Evolutionary conservation across 2,888 invertebrate genomes (phyloP).

Genomic region (Argyresthia goedartella): DNA sequence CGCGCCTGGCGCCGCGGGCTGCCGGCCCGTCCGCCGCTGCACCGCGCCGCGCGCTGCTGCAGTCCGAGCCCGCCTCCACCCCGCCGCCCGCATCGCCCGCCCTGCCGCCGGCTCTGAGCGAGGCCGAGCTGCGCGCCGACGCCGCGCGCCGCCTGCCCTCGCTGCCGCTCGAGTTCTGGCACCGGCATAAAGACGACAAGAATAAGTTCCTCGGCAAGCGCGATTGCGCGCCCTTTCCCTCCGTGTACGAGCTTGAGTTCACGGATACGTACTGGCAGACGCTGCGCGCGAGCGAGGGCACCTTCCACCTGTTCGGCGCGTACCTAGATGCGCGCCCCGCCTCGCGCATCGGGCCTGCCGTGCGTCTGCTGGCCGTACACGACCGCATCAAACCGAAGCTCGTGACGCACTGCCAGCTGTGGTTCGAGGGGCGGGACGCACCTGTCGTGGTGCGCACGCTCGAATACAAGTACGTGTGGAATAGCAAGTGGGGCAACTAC

Average conservation of each 20-base stretch:
- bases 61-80: constrained; percentile 3
- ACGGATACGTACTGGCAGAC: constrained; percentile 96
- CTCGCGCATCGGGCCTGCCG: constrained; percentile 85
- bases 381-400: constrained; percentile 88
- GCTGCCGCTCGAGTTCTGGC: constrained; percentile 89
- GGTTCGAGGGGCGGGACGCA: constrained; percentile 88
- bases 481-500: constrained; percentile 94
- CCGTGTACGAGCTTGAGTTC: constrained; percentile 91
- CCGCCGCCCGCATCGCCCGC: constrained; percentile 15
- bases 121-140: constrained; percentile 82
- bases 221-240: constrained; percentile 88
- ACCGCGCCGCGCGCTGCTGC: constrained; percentile 27
- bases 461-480: constrained; percentile 96
- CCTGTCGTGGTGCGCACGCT: constrained; percentile 85
- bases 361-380: constrained; percentile 89
- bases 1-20: constrained; percentile 43
- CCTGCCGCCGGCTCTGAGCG: constrained; percentile 57
- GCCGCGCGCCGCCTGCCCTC: constrained; percentile 86
- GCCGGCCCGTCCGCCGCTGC: constrained; percentile 30
- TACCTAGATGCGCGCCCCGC: constrained; percentile 86
- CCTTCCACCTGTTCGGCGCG: constrained; percentile 91
- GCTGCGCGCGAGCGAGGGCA: constrained; percentile 84
- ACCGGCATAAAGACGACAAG: constrained; percentile 84
- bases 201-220: constrained; percentile 75
- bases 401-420: constrained; percentile 87